Conservation (phyloP, 2,888 invertebrate species). For the Apantesis nais region DNA sequence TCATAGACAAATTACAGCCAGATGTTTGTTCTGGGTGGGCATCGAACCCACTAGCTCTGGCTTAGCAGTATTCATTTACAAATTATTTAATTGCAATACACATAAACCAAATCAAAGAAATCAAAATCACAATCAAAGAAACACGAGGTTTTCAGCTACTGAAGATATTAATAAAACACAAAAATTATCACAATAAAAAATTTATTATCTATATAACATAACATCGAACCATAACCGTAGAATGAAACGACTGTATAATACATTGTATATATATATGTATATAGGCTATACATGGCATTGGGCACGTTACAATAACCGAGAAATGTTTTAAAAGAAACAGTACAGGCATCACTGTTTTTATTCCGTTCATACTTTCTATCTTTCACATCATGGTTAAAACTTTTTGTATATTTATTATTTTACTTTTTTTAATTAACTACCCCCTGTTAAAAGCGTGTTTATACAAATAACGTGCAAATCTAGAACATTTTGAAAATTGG, state of each 20-base stretch:
- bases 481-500: conserved; percentile 4
- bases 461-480: neutral
- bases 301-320: conserved; percentile 53
- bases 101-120: too few species aligned
- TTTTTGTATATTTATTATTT: neutral
- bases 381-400: neutral
- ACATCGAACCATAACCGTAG: conserved; percentile 80
- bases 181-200: conserved; percentile 81
- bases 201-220: conserved; percentile 84
- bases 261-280: conserved; percentile 63
- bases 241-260: conserved; percentile 76
- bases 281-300: conserved; percentile 61
- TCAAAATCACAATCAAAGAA: too few species aligned
- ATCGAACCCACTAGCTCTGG: too few species aligned
- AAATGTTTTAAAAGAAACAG: conserved; percentile 19
- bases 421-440: conserved; percentile 1
- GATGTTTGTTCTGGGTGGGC: too few species aligned
- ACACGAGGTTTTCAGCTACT: neutral
- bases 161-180: conserved; percentile 45
- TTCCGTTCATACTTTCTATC: neutral
- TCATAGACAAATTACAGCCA: too few species aligned
- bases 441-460: neutral
- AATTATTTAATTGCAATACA: too few species aligned
- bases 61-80: too few species aligned
- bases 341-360: neutral